A percentile compares a stretch with the other conserved stretches of the same genome.
Evolutionary conservation across 2,888 invertebrate species (phyloP).

Genomic region (Uloborus plumipes): DNA sequence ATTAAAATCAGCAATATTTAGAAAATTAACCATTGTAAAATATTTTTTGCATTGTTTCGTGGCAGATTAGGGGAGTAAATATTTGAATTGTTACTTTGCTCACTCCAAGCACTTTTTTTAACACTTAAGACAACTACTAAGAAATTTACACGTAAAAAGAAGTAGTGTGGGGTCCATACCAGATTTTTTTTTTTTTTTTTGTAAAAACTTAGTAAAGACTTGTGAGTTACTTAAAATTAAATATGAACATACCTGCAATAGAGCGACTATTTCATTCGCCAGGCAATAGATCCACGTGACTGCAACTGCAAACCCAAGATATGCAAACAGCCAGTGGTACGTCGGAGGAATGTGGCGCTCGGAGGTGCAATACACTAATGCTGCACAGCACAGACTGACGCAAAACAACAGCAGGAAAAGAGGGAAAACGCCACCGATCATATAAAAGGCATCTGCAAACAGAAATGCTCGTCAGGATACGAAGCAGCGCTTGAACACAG

Average conservation of each 20-base stretch:
- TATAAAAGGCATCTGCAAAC: slow-evolving; percentile 55
- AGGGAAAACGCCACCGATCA: slow-evolving; percentile 58
- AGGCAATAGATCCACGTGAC: slow-evolving; percentile 77
- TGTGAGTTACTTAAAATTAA: neutral
- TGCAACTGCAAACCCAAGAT: slow-evolving; percentile 75
- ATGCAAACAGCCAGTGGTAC: slow-evolving; percentile 74
- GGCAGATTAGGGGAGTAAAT: too few species aligned
- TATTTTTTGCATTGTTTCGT: too few species aligned
- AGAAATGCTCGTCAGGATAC: neutral
- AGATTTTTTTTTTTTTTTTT: too few species aligned
- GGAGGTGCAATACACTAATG: slow-evolving; percentile 70
- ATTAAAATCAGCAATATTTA: too few species aligned
- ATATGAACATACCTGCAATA: slow-evolving; percentile 70
- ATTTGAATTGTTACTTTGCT: too few species aligned
- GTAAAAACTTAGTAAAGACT: too few species aligned
- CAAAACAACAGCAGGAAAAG: slow-evolving; percentile 68
- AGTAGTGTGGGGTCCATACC: too few species aligned
- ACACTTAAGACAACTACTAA: too few species aligned
- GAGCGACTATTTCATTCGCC: slow-evolving; percentile 77
- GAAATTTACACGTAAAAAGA: too few species aligned
- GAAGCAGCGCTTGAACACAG: too few species aligned
- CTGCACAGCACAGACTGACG: slow-evolving; percentile 67
- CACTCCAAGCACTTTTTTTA: too few species aligned
- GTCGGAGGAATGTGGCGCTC: slow-evolving; percentile 69
- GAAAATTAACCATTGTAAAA: too few species aligned